Percentiles rank a stretch among this genome's conserved stretches.
Evolutionary conservation across 2,113 vertebrate genomes (phyloP).

Genomic region (Laterallus jamaicensis): DNA sequence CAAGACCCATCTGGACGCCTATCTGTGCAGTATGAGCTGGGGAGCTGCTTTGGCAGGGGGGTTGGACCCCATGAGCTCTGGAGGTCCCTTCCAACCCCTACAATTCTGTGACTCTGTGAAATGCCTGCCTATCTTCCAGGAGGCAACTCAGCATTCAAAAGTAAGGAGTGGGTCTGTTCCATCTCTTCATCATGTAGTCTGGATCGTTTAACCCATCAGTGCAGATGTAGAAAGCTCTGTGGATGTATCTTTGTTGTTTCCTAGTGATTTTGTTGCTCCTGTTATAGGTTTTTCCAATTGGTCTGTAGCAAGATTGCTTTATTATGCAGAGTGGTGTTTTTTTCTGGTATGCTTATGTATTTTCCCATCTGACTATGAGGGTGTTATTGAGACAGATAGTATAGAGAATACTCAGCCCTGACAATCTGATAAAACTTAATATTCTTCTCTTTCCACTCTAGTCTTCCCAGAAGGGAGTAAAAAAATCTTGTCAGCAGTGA

Average conservation of each 20-base stretch:
- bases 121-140: background rate
- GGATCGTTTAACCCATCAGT: background rate
- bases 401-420: background rate
- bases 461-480: background rate
- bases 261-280: background rate
- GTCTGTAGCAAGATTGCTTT: background rate
- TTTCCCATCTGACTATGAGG: background rate
- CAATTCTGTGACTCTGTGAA: background rate
- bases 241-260: background rate
- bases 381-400: background rate
- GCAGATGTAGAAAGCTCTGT: fast-evolving
- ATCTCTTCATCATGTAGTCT: background rate
- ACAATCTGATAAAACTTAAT: background rate
- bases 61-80: no score
- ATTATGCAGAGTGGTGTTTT: background rate
- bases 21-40: no score
- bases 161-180: background rate
- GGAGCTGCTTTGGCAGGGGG: no score
- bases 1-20: no score
- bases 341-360: background rate
- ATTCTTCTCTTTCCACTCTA: background rate
- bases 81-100: no score
- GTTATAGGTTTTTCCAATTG: background rate
- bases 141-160: background rate
- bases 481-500: background rate